phyloP scores from a whole-genome alignment of 2,113 vertebrate species.

The Chinchilla lanigera region DNA sequence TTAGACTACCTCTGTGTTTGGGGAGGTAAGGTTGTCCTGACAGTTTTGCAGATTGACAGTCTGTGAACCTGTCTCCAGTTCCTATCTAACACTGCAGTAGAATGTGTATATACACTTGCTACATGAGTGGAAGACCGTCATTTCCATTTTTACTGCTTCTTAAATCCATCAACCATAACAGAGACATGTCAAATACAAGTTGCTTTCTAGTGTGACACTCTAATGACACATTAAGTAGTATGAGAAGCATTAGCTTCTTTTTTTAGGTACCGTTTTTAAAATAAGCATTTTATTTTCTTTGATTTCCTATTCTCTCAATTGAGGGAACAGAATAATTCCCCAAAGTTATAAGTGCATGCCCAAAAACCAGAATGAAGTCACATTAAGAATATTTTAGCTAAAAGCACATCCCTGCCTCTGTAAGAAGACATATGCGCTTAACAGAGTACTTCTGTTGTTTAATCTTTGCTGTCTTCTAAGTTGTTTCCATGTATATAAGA shows the following conservation, averaged over 20 bases:
- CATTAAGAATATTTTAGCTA: background rate
- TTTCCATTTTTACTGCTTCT: background rate
- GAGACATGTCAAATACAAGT: background rate
- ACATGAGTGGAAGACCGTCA: background rate
- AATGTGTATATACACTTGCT: background rate
- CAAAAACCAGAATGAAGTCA: background rate
- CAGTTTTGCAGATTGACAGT: background rate
- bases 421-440: background rate
- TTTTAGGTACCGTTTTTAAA: background rate
- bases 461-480: background rate
- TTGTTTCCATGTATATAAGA: background rate
- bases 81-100: background rate
- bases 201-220: background rate
- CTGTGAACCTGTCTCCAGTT: background rate
- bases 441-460: background rate
- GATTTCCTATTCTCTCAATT: background rate
- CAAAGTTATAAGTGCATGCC: background rate
- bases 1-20: background rate
- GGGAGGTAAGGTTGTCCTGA: background rate
- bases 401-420: background rate
- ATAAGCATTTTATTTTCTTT: slow-evolving; percentile 26
- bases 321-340: background rate
- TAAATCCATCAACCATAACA: background rate
- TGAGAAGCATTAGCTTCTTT: background rate
- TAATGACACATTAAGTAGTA: background rate